Conservation (phyloP, 2,797 vertebrate genomes). For the Hemitrygon akajei region DNA sequence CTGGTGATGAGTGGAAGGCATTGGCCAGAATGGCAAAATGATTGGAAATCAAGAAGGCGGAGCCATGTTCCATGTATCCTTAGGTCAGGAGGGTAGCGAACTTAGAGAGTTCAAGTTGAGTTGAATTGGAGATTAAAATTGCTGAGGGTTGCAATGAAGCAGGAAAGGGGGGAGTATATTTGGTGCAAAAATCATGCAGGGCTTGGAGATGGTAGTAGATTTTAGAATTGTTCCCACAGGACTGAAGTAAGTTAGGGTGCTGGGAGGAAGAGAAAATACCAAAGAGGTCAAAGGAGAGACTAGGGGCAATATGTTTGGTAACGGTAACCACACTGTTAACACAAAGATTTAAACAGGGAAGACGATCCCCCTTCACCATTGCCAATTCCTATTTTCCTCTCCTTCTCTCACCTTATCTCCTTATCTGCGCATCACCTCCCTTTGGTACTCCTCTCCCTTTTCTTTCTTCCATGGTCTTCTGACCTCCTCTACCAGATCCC, state of each 20-base stretch:
- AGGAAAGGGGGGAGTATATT: not conserved
- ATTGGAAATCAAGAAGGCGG: not conserved
- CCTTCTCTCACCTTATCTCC: too few relatives aligned
- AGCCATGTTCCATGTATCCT: not conserved
- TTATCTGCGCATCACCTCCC: too few relatives aligned
- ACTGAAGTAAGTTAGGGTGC: not conserved
- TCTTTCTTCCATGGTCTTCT: too few relatives aligned
- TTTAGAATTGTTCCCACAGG: not conserved
- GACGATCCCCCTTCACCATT: not conserved
- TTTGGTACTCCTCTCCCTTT: too few relatives aligned
- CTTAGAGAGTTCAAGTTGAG: not conserved
- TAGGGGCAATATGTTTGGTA: not conserved
- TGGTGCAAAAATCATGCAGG: not conserved
- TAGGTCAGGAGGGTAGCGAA: not conserved
- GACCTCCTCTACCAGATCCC: too few relatives aligned
- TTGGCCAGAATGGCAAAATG: not conserved
- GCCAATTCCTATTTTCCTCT: too few relatives aligned
- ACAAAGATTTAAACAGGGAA: not conserved
- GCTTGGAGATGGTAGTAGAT: not conserved
- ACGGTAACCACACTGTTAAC: not conserved
- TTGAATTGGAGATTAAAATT: not conserved
- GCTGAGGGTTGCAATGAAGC: not conserved
- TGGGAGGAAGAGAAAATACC: not conserved
- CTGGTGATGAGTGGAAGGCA: not conserved
- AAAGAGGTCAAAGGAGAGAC: not conserved